These are phyloP conservation scores for Alethe castanea DNA, from an alignment of 2,113 vertebrate species.

Conservation along the genomic window DNA sequence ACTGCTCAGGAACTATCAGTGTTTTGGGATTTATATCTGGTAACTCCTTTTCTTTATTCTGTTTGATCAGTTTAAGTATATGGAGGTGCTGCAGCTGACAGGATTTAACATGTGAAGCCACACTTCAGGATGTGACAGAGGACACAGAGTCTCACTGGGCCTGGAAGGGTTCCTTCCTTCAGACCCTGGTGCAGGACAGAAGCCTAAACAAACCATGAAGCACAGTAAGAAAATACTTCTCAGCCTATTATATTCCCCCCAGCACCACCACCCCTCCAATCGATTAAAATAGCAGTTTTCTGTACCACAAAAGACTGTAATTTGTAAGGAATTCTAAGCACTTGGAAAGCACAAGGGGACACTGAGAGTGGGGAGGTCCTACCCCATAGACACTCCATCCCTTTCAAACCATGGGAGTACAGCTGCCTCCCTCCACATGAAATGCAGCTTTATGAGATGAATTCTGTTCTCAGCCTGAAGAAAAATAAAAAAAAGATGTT, in stretches of 20 bases:
- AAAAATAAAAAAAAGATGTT: neutral
- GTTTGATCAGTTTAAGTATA: neutral
- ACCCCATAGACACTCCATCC: neutral
- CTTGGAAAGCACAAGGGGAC: constrained; percentile 44
- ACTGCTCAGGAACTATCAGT: neutral
- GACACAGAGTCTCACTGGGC: neutral
- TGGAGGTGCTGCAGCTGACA: neutral
- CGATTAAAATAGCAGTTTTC: constrained; percentile 34
- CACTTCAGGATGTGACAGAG: neutral
- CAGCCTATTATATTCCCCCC: constrained; percentile 2
- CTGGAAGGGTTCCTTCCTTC: neutral
- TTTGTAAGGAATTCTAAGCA: constrained; percentile 52
- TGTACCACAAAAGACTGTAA: constrained; percentile 40
- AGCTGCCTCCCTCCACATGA: neutral
- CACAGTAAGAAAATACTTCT: constrained; percentile 33
- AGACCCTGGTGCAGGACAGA: neutral
- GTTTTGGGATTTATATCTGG: neutral
- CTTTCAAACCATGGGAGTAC: constrained; percentile 39
- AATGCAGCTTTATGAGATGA: neutral
- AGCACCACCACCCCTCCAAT: neutral
- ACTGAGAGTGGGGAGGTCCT: neutral
- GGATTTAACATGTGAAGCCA: neutral
- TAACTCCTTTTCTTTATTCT: neutral
- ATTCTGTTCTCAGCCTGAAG: neutral
- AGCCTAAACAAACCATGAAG: constrained; percentile 21